Base-by-base conservation (phyloP, 2,888 invertebrate genomes). In the Agrotis exclamationis region DNA sequence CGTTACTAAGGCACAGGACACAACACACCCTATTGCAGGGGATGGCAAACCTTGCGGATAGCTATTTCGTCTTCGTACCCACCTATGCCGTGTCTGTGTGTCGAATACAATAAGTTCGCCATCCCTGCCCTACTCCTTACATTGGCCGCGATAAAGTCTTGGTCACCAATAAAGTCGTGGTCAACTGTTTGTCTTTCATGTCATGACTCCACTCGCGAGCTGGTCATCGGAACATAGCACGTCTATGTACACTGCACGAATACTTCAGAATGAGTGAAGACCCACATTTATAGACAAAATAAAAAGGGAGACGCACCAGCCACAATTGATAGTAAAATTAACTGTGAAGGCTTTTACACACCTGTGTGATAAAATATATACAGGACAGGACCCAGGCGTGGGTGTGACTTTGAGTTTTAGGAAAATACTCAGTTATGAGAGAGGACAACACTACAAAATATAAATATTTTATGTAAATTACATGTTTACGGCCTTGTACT, bases 211-310 rank as follows among this genome's bases (percentile, higher is more conserved):
- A 70, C 64, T 63, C 51, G 71, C 63, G 58, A 50, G 62, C 62
- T 77, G 71, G 64, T 70, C 59, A 54, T 70, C 66, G 33, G 16
- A 20, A 69, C 54, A 59, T 33, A 58, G 56, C 16, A 28, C 13
- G 22, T 63, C 11, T 60, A 74, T 44, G 28, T 64, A 70, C 50
- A 73, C 48, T 63, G 63, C 33, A 54, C 53, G 47, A 70, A 77
- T 63, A 65, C 74, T 79, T 78, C 54, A 63, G 65, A 80, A 96
- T 95, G 95, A 96, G 95, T 95, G 95, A 95, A 95, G 95, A 95
- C 94, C 82, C 92, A 88, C 83, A 83, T 83, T 60, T 63, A 39
- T 14, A 64, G 63, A 84, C 80, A 76, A 86, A 79, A 80, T 72
- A 72, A 85, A n/a, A 87, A 80, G 80, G 86, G 88, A 85, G 87